phyloP scores from a whole-genome alignment of 2,888 invertebrate genomes.

The Chrysodeixis includens region DNA sequence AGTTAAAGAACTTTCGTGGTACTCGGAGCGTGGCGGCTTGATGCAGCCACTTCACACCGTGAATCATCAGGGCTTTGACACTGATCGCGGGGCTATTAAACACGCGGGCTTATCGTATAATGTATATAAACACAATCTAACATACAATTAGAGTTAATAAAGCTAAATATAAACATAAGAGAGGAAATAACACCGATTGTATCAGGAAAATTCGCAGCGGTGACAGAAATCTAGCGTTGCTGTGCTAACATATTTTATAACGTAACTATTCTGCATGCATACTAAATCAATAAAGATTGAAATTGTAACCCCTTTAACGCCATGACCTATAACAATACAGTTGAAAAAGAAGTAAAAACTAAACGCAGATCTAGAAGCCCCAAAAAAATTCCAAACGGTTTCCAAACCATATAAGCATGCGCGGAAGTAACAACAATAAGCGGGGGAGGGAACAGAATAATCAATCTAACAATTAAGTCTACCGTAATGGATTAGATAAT shows the following conservation, averaged over 20 bases:
- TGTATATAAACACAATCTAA: not conserved
- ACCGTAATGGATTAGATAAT: conserved; percentile 5
- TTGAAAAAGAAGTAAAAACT: conserved; percentile 22
- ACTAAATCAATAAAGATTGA: no score
- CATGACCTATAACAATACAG: not conserved
- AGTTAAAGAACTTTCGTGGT: conserved; percentile 61
- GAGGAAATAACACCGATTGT: conserved; percentile 17
- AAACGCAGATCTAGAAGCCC: conserved; percentile 33
- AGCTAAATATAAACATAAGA: not conserved
- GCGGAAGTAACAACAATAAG: conserved; percentile 53
- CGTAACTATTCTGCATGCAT: not conserved
- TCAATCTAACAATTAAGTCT: conserved; percentile 24
- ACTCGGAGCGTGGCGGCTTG: conserved; percentile 66
- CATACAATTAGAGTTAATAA: not conserved
- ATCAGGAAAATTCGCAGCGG: conserved; percentile 33
- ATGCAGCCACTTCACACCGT: conserved; percentile 38
- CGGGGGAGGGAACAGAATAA: conserved; percentile 43
- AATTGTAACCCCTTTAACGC: not conserved
- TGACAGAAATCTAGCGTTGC: conserved; percentile 11
- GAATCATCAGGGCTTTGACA: conserved; percentile 70
- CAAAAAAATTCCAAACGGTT: conserved; percentile 45
- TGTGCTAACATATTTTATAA: not conserved
- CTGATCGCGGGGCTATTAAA: conserved; percentile 58
- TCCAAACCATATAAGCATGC: conserved; percentile 42
- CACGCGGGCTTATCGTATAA: conserved; percentile 26